Percentiles rank a stretch among this genome's conserved stretches.
Conservation (phyloP, 2,888 invertebrate genomes). For the Gonocerus acuteangulatus region DNA sequence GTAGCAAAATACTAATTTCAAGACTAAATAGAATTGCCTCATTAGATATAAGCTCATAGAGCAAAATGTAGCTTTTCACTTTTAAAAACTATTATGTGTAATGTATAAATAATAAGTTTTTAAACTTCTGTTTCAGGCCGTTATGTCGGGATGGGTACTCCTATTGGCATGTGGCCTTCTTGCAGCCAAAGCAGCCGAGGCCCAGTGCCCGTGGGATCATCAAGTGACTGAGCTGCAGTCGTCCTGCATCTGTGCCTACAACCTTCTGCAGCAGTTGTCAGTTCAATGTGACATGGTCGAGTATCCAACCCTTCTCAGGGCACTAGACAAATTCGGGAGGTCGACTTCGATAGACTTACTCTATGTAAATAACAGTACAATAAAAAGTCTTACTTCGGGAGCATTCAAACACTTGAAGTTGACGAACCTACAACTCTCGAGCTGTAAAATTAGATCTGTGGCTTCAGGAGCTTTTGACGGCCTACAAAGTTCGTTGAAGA, state of each 20-base stretch:
- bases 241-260: slow-evolving; percentile 81
- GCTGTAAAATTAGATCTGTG: slow-evolving; percentile 66
- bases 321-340: slow-evolving; percentile 61
- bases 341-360: slow-evolving; percentile 68
- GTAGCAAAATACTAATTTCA: too few relatives aligned
- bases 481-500: slow-evolving; percentile 70
- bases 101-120: too few relatives aligned
- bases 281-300: slow-evolving; percentile 87
- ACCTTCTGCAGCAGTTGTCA: slow-evolving; percentile 73
- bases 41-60: too few relatives aligned
- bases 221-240: slow-evolving; percentile 67
- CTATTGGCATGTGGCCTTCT: background rate
- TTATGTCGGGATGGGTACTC: slow-evolving; percentile 14
- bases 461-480: slow-evolving; percentile 70
- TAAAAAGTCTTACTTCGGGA: slow-evolving; percentile 58
- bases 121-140: slow-evolving; percentile 4
- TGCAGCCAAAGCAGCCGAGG: slow-evolving; percentile 39
- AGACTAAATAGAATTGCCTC: too few relatives aligned
- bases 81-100: too few relatives aligned
- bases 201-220: slow-evolving; percentile 79
- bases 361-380: slow-evolving; percentile 80
- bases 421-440: slow-evolving; percentile 76
- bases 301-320: slow-evolving; percentile 63
- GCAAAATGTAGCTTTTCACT: too few relatives aligned
- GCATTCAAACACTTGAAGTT: slow-evolving; percentile 63